These are phyloP conservation scores for Ginglymostoma cirratum DNA, from an alignment of 2,113 vertebrate genomes.

Conservation along the genomic window DNA sequence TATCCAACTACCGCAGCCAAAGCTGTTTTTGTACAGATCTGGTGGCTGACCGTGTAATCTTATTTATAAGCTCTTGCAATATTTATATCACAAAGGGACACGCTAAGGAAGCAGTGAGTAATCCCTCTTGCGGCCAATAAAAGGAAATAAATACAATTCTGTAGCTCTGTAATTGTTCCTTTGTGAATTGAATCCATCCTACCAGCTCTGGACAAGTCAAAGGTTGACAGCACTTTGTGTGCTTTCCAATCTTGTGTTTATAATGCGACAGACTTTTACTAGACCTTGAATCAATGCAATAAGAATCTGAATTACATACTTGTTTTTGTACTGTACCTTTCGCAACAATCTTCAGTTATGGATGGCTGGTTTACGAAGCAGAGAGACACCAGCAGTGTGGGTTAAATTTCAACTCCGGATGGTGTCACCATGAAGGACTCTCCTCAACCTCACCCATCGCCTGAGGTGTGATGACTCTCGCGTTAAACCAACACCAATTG, in stretches of 20 bases:
- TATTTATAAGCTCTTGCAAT: slow-evolving; percentile 24
- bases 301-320: neutral
- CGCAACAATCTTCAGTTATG: neutral
- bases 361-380: too few species aligned
- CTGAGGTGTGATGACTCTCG: too few species aligned
- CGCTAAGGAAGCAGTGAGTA: slow-evolving; percentile 16
- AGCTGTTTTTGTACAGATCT: neutral
- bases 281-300: neutral
- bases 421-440: too few species aligned
- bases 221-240: neutral
- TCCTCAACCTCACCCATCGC: too few species aligned
- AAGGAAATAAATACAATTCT: slow-evolving; percentile 28
- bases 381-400: too few species aligned
- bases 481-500: too few species aligned
- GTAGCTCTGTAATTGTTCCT: slow-evolving; percentile 5
- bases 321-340: neutral
- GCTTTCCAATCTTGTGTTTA: neutral
- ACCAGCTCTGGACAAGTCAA: neutral
- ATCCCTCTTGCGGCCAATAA: neutral
- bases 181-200: slow-evolving; percentile 25
- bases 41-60: neutral
- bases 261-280: slow-evolving; percentile 6
- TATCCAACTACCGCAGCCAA: neutral
- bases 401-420: too few species aligned
- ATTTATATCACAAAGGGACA: neutral